These are phyloP conservation scores for Ditylenchus weischeri DNA, from an alignment of 2,888 invertebrate genomes.

Conservation along the genomic window DNA sequence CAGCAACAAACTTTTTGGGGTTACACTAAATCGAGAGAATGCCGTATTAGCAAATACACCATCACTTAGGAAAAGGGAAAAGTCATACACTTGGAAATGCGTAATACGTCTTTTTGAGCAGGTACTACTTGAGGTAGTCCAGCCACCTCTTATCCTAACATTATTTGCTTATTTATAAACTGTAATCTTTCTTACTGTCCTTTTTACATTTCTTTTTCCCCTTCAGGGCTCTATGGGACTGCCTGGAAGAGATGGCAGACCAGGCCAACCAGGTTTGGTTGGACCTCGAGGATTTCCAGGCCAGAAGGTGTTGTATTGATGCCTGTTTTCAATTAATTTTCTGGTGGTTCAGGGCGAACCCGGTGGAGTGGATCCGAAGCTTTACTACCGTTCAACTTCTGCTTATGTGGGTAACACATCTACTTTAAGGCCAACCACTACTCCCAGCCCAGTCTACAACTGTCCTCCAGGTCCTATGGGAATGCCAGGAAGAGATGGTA, in stretches of 20 bases:
- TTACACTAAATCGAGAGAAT: no score
- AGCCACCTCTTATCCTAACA: no score
- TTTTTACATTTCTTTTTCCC: conserved; percentile 7
- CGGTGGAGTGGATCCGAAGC: not conserved
- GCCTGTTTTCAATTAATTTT: conserved; percentile 18
- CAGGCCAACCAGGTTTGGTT: conserved; percentile 36
- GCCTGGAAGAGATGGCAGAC: conserved; percentile 33
- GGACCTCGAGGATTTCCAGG: conserved; percentile 43
- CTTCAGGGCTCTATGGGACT: conserved; percentile 37
- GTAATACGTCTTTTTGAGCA: no score
- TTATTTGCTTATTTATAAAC: not conserved
- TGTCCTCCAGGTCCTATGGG: conserved; percentile 41
- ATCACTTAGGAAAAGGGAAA: no score
- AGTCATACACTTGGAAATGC: no score
- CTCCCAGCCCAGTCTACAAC: conserved; percentile 17
- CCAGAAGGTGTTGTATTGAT: conserved; percentile 28
- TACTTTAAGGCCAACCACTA: not conserved
- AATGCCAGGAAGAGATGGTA: conserved; percentile 33
- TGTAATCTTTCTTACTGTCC: conserved; percentile 2
- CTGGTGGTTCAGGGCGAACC: conserved; percentile 26
- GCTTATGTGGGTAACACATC: not conserved
- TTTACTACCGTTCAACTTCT: not conserved
- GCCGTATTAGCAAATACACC: no score
- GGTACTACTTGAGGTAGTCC: no score
- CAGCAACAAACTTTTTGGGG: no score